A percentile compares a stretch with the other conserved stretches of the same genome.
These are phyloP conservation scores for Rhagonycha lutea DNA, from an alignment of 2,888 invertebrate species.

Conservation along the genomic window DNA sequence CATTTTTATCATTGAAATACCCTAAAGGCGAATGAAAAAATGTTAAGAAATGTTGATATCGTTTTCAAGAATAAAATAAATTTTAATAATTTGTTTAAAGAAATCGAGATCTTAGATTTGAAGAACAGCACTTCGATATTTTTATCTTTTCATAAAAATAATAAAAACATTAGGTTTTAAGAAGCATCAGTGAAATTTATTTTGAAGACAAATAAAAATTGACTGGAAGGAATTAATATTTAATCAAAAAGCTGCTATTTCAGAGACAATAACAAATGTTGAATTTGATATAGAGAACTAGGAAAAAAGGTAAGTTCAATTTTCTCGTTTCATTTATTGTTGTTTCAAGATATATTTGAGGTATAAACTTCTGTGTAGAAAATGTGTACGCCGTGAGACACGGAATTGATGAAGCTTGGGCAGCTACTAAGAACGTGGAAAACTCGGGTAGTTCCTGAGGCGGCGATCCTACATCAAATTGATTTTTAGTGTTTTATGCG, in stretches of 20 bases:
- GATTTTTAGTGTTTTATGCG: slow-evolving; percentile 28
- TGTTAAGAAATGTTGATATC: neutral
- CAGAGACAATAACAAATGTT: neutral
- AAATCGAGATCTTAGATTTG: neutral
- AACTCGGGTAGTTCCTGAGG: slow-evolving; percentile 22
- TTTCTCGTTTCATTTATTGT: slow-evolving; percentile 14
- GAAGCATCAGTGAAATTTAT: neutral
- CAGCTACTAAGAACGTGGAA: slow-evolving; percentile 23
- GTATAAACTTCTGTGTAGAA: slow-evolving; percentile 21
- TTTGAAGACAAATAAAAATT: neutral
- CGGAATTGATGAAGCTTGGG: slow-evolving; percentile 18
- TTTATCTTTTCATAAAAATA: too few relatives aligned
- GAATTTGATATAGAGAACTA: neutral
- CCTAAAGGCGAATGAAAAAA: slow-evolving; percentile 13
- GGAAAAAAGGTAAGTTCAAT: neutral
- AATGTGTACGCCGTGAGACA: slow-evolving; percentile 15
- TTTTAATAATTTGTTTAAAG: neutral
- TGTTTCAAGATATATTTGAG: slow-evolving; percentile 18
- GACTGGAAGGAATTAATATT: neutral
- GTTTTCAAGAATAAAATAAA: neutral
- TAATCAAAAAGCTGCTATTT: neutral
- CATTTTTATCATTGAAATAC: slow-evolving; percentile 21
- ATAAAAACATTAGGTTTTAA: neutral
- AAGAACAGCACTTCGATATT: neutral
- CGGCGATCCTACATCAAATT: slow-evolving; percentile 26